Evolutionary conservation across 2,888 invertebrate genomes (phyloP).

Genomic region (Drosophila kanekoi): DNA sequence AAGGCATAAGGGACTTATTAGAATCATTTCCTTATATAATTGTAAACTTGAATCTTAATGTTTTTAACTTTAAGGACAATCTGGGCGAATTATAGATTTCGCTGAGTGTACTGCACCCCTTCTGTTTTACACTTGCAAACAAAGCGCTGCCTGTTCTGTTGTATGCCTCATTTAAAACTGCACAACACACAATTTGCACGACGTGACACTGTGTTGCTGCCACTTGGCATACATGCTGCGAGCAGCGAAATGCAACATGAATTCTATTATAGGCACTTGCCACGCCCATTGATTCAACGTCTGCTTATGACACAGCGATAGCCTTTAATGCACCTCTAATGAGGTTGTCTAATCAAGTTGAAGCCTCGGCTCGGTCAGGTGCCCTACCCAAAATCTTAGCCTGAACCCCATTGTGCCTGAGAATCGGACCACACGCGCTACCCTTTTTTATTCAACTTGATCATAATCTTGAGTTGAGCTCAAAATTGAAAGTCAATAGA

Average conservation of each 20-base stretch:
- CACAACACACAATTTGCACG: conserved; percentile 40
- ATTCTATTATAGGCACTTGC: conserved; percentile 14
- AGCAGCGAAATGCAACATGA: conserved; percentile 19
- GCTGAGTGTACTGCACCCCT: conserved; percentile 24
- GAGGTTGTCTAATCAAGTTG: conserved; percentile 44
- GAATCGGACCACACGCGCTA: conserved; percentile 52
- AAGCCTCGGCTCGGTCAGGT: conserved; percentile 28
- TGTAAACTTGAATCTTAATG: too few relatives aligned
- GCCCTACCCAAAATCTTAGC: conserved; percentile 4
- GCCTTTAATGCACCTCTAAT: conserved; percentile 37
- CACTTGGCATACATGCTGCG: conserved; percentile 14
- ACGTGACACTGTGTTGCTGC: conserved; percentile 9
- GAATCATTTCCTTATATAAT: too few relatives aligned
- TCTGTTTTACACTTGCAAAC: conserved; percentile 20
- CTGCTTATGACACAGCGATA: conserved; percentile 30
- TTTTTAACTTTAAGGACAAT: not conserved
- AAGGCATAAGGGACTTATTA: too few relatives aligned
- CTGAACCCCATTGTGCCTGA: conserved; percentile 13
- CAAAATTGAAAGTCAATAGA: conserved; percentile 42
- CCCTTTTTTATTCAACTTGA: conserved; percentile 17
- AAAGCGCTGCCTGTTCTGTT: conserved; percentile 42
- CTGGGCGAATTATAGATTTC: conserved; percentile 12
- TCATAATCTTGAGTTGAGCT: conserved; percentile 25
- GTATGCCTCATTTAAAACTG: conserved; percentile 38
- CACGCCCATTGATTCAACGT: conserved; percentile 10